Base-by-base conservation (phyloP, 2,888 invertebrate species). In the Chaetoderma sp. region DNA sequence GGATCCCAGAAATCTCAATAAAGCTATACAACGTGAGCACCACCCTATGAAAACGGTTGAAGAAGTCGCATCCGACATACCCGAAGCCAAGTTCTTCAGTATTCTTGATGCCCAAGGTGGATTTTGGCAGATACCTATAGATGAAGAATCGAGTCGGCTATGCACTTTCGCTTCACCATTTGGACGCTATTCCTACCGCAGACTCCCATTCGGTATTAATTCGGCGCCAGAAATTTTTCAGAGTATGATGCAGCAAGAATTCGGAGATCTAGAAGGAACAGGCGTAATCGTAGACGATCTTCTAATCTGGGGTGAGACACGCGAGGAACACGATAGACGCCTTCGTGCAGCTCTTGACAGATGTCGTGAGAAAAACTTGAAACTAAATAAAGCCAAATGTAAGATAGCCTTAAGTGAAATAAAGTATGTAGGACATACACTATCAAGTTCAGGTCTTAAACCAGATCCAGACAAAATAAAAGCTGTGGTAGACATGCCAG, bases 81-180 rank as follows among this genome's bases (percentile, higher is more conserved):
- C n/a, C n/a, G n/a, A n/a, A n/a, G n/a, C n/a, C n/a, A 72, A 55
- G 32, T 18, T 59, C 10, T 74, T 70, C 49, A 63, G 62, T n/a
- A 66, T 65, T 13, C 45, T 68, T 6, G 69, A 74, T 45, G 63
- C 60, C 45, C 64, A 66, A 42, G 56, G 65, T 56, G 72, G 66
- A n/a, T 75, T 61, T 33, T 72, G 67, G 63, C 69, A 71, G 25
- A 58, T 72, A 16, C 60, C 55, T 36, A 59, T 76, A 6, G 59
- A 54, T 36, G 62, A 65, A 4, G 59, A 71, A 33, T n/a, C n/a
- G n/a, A n/a, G n/a, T n/a, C n/a, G n/a, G n/a, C n/a, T 66, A 63
- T 27, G 66, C 50, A 75, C 73, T 32, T 75, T 73, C 42, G 60
- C 70, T 49, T 69, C 63, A n/a, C 72, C 70, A 0, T 66, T 55